Evolutionary conservation across 1,140 invertebrate genomes (phyloP), one percentile per base, ranked within the genome.

Genomic region (Drosophila arizonae): DNA sequence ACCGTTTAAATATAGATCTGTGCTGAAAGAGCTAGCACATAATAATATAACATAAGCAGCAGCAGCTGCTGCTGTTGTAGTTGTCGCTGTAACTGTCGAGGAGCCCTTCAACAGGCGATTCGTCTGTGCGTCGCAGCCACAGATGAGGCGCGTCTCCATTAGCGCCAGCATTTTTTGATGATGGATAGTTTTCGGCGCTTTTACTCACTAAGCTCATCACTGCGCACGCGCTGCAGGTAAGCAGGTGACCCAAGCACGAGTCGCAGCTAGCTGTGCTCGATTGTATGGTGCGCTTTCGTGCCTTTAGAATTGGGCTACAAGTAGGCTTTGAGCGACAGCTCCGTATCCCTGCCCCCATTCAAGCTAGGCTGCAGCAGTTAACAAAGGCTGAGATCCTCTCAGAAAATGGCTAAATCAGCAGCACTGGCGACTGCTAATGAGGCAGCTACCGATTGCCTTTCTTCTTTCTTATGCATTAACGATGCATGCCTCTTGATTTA

Each of bases 221-320:
- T 87, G 84, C 82, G 84, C 82, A 87, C 77, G 82, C 82, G 82
- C 76, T 87, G 65, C 76, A 79, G 82, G 82, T 87, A 82, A 87
- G 82, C 54, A 13, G 50, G 21, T 15, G 39, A 46, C 45, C 57
- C 6, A 55, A 57, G 36, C 17, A 45, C 15, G 6, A 2, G 33
- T 41, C 43, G 9, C 11, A 15, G 48, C 33, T 33, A 63, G 66
- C 70, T 81, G 81, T 76, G 21, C 21, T 24, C 21, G 21, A 24
- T 24, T 24, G 21, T 24, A 24, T 24, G 21, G 1, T 24, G 68
- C 55, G 66, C 58, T 55, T 52, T 72, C 73, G 6, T 48, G 24
- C 26, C 65, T 79, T 11, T 11, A 48, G 52, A 82, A 61, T 61
- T 15, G 33, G n/a, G 30, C 65, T 80, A 15, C 74, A 72, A 67